phyloP scores from a whole-genome alignment of 1,140 invertebrate species.

The Lepidurus apus region DNA sequence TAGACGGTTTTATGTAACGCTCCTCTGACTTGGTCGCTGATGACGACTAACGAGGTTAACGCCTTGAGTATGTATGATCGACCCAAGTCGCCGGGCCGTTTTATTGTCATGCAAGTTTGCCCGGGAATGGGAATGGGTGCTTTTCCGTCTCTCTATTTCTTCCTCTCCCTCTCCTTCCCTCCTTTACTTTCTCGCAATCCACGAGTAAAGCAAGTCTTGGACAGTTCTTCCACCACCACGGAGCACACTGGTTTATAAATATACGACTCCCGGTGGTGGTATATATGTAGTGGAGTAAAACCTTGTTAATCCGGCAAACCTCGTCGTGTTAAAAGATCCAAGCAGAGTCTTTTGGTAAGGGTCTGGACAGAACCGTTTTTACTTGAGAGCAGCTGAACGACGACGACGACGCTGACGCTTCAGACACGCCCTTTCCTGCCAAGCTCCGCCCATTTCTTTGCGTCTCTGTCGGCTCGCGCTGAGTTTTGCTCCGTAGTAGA shows the following conservation, averaged over 20 bases:
- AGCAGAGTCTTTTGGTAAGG: too few relatives aligned
- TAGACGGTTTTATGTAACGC: neutral
- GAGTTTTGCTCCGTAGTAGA: neutral
- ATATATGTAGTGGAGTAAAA: neutral
- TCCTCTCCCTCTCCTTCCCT: neutral
- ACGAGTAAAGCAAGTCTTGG: neutral
- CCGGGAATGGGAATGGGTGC: neutral
- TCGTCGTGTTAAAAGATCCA: neutral
- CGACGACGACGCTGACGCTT: neutral
- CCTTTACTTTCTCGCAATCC: neutral
- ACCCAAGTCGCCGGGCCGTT: constrained; percentile 11
- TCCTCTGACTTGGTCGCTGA: constrained; percentile 13
- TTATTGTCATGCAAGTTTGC: constrained; percentile 19
- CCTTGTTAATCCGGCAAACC: neutral
- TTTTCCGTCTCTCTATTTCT: neutral
- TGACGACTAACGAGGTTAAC: constrained; percentile 21
- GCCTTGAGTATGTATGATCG: constrained; percentile 17
- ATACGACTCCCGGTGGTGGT: neutral
- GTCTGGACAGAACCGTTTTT: too few relatives aligned
- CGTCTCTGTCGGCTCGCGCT: neutral
- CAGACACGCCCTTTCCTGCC: neutral
- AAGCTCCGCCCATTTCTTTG: neutral
- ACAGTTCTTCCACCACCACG: neutral
- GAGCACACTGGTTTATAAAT: neutral
- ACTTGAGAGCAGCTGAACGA: neutral